Evolutionary conservation across 2,888 invertebrate species (phyloP).

Genomic region (Hirtodrosophila confusa): DNA sequence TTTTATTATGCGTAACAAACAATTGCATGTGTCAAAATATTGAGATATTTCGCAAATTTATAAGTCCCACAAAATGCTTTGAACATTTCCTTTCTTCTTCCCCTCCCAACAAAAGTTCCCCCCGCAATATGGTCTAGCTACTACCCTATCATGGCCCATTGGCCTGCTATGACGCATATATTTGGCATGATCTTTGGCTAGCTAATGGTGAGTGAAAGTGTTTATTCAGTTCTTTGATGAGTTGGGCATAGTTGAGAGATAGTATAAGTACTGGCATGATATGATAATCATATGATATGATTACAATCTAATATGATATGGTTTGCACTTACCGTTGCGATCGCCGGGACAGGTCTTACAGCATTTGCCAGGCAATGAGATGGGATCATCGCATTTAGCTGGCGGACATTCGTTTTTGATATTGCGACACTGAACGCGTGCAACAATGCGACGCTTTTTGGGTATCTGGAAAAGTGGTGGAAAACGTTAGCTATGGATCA

Average conservation of each 20-base stretch:
- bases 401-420: slow-evolving; percentile 96
- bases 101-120: not conserved
- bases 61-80: slow-evolving; percentile 18
- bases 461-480: slow-evolving; percentile 88
- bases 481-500: not conserved
- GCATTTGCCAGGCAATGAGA: slow-evolving; percentile 92
- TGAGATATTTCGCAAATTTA: slow-evolving; percentile 65
- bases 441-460: slow-evolving; percentile 93
- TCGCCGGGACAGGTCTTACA: slow-evolving; percentile 96
- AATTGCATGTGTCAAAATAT: slow-evolving; percentile 77
- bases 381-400: slow-evolving; percentile 93
- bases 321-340: slow-evolving; percentile 87
- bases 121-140: not conserved
- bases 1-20: slow-evolving; percentile 58
- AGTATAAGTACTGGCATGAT: no score
- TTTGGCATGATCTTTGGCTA: slow-evolving; percentile 42
- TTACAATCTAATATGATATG: no score
- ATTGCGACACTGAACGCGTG: slow-evolving; percentile 95
- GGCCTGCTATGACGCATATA: slow-evolving; percentile 45
- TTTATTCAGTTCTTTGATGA: not conserved
- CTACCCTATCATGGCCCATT: not conserved
- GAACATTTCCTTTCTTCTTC: slow-evolving; percentile 8
- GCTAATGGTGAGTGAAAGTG: slow-evolving; percentile 23
- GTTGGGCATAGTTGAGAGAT: not conserved
- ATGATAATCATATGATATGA: not conserved